phyloP scores from a whole-genome alignment of 2,888 invertebrate genomes.

The Protophormia terraenovae region DNA sequence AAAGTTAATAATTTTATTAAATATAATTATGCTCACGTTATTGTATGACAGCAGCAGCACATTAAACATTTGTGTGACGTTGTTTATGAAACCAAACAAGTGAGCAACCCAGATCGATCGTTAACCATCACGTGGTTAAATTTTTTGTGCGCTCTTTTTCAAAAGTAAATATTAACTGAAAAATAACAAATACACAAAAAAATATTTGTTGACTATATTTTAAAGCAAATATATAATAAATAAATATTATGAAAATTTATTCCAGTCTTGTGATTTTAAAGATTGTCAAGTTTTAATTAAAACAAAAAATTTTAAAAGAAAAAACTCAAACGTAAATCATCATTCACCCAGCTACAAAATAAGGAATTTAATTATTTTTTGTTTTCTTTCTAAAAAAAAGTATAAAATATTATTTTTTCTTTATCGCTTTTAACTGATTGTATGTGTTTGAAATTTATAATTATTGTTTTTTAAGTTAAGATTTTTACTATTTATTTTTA shows the following conservation, averaged over 20 bases:
- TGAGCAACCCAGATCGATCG: background rate
- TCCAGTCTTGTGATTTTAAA: constrained; percentile 1
- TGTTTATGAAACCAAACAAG: background rate
- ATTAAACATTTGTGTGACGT: background rate
- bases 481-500: background rate
- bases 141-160: constrained; percentile 1
- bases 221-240: background rate
- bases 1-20: background rate
- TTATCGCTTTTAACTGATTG: background rate
- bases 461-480: constrained; percentile 9
- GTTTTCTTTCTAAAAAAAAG: background rate
- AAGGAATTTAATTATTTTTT: background rate
- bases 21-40: background rate
- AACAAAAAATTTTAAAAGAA: background rate
- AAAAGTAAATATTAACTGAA: background rate
- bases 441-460: background rate
- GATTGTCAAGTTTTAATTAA: background rate
- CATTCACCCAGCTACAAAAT: background rate
- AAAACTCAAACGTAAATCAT: background rate
- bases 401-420: background rate
- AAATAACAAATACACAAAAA: background rate
- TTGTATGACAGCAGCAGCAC: background rate
- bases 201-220: background rate
- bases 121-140: background rate
- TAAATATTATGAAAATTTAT: background rate